Evolutionary conservation across 2,888 invertebrate genomes (phyloP).

Genomic region (Pyrgus malvae): DNA sequence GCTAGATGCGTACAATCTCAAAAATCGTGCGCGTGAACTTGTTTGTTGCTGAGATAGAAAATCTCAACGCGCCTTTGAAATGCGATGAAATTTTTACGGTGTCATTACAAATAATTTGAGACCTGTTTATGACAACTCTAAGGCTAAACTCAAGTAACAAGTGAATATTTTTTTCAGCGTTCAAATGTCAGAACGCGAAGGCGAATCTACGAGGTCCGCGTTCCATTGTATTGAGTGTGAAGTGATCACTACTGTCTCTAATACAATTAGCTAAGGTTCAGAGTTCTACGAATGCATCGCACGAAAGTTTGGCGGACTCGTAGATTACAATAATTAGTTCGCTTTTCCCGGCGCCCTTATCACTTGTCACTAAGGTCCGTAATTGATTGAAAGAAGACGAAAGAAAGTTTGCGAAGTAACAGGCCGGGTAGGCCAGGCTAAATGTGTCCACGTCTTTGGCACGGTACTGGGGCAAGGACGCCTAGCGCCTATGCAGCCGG

Average conservation of each 20-base stretch:
- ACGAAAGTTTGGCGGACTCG: conserved; percentile 46
- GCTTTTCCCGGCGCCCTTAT: conserved; percentile 37
- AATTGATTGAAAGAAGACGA: conserved; percentile 50
- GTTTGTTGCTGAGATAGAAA: conserved; percentile 10
- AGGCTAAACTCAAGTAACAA: conserved; percentile 32
- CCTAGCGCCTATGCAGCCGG: conserved; percentile 66
- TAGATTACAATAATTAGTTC: conserved; percentile 42
- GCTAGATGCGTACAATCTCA: no score
- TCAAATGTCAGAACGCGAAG: conserved; percentile 66
- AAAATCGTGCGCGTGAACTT: conserved; percentile 7
- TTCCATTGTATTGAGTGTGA: conserved; percentile 46
- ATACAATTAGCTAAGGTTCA: conserved; percentile 46
- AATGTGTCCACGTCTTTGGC: conserved; percentile 69
- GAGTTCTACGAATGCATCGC: conserved; percentile 41
- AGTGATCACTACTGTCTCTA: conserved; percentile 32
- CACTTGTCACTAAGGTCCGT: conserved; percentile 45
- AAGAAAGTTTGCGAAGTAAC: conserved; percentile 60
- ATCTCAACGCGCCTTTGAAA: conserved; percentile 23
- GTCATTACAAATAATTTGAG: conserved; percentile 13
- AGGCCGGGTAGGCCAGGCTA: conserved; percentile 68
- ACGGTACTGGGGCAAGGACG: conserved; percentile 78
- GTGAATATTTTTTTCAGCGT: conserved; percentile 53
- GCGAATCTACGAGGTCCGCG: conserved; percentile 56
- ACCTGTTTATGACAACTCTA: conserved; percentile 19
- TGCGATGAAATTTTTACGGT: neutral